These are phyloP conservation scores for Protaetia brevitarsis DNA, from an alignment of 1,140 invertebrate genomes.

Conservation along the genomic window DNA sequence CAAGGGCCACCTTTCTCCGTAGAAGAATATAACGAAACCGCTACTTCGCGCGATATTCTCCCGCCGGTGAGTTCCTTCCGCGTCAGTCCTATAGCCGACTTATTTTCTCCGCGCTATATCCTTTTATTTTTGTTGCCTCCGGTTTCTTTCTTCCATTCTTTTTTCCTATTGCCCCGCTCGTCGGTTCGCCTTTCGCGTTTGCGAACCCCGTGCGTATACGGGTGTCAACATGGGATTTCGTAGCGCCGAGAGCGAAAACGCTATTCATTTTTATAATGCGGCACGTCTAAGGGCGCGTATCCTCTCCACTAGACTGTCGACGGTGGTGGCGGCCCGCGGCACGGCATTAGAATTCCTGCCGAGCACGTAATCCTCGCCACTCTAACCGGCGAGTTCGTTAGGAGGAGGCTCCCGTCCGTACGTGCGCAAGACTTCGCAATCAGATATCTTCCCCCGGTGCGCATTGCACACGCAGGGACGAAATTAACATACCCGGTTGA, in stretches of 20 bases:
- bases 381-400: background rate
- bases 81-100: no score
- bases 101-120: no score
- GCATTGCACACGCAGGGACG: background rate
- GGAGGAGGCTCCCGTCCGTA: background rate
- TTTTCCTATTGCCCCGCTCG: no score
- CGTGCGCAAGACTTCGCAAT: conserved; percentile 12
- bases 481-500: conserved; percentile 14
- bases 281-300: background rate
- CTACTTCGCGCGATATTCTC: no score
- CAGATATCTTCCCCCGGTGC: background rate
- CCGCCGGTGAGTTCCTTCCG: no score
- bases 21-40: no score
- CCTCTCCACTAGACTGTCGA: background rate
- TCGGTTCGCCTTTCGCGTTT: no score
- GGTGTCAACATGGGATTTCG: background rate
- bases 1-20: no score
- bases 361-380: conserved; percentile 12
- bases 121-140: no score
- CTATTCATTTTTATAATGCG: conserved; percentile 8
- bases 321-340: background rate
- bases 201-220: no score
- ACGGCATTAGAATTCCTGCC: conserved; percentile 8
- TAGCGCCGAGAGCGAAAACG: background rate
- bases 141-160: no score